Evolutionary conservation across 2,113 vertebrate species (phyloP), one percentile per base, ranked within the genome.

Genomic region (Corythoichthys haematopterus): DNA sequence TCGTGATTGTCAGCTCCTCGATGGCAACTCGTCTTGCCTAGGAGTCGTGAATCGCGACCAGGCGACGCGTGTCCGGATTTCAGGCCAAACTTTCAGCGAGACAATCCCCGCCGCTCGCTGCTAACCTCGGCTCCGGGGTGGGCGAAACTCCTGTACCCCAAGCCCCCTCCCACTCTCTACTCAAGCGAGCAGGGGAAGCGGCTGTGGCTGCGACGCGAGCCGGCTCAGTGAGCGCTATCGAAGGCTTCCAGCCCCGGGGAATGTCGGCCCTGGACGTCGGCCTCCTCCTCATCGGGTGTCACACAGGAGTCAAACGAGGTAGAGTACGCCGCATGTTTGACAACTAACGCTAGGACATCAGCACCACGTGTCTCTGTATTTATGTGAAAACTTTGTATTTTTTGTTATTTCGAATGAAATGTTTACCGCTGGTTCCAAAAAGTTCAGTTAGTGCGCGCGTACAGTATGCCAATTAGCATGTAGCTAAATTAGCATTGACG

Each of bases 211-310:
- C 65, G 15, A 20, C 37, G 78, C 52, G 72, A 46, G n/a, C 61
- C 67, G 79, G 52, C 52, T 55, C 20, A 79, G 86, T 77, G 73
- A 85, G 80, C 81, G 77, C 85, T 75, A 73, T 79, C 65, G 50
- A 71, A 60, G 47, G 79, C 68, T 65, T 84, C 77, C 70, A 80
- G 77, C 76, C 87, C 88, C 83, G 82, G 88, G 87, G 88, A 90
- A 91, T 90, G 91, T 91, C 84, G 80, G 78, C 87, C 58, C 81
- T 81, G 87, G 88, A 91, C 92, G 88, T 87, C 90, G 92, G 91
- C 91, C 90, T 28, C 20, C 20, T 28, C 20, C 52, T 85, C 83
- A 67, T 77, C 82, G 62, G 15, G 58, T 61, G 58, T 73, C 83
- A 84, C 72, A 80, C 84, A 35, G 64, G 80, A 68, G 81, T 78